These are phyloP conservation scores for Todus mexicanus DNA, from an alignment of 2,797 vertebrate genomes.

Conservation along the genomic window DNA sequence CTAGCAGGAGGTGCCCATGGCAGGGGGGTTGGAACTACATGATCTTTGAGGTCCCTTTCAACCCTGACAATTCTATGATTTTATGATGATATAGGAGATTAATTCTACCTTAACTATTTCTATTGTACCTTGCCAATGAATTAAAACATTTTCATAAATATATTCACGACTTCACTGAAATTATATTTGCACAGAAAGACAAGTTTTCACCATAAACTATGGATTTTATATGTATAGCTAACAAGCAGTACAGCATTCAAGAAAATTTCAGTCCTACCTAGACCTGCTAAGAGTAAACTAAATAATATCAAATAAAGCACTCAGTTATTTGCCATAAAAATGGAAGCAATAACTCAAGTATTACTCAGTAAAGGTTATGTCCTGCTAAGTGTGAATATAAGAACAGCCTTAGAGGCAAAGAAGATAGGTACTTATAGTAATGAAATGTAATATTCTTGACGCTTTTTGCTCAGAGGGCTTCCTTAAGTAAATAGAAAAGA, in stretches of 20 bases:
- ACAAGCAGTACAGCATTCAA: neutral
- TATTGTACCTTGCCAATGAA: neutral
- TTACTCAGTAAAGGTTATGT: constrained; percentile 20
- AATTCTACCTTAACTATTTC: neutral
- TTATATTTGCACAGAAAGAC: neutral
- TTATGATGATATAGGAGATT: neutral
- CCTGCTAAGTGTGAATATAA: neutral
- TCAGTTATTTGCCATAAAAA: constrained; percentile 8
- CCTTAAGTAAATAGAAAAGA: neutral
- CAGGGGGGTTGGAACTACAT: too few relatives aligned
- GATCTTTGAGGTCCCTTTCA: too few relatives aligned
- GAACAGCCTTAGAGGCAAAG: neutral
- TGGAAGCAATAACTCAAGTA: constrained; percentile 1
- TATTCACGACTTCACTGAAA: neutral
- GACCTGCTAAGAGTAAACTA: neutral
- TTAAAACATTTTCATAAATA: neutral
- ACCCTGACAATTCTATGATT: too few relatives aligned
- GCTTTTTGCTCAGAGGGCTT: neutral
- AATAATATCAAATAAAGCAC: neutral
- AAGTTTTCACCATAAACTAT: neutral
- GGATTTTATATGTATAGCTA: neutral
- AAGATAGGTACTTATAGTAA: neutral
- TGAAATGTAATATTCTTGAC: constrained; percentile 13
- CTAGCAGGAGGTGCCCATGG: too few relatives aligned
- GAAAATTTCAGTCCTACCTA: neutral